These are phyloP conservation scores for Piliocolobus tephrosceles DNA, from an alignment of 2,113 vertebrate species.

Conservation along the genomic window DNA sequence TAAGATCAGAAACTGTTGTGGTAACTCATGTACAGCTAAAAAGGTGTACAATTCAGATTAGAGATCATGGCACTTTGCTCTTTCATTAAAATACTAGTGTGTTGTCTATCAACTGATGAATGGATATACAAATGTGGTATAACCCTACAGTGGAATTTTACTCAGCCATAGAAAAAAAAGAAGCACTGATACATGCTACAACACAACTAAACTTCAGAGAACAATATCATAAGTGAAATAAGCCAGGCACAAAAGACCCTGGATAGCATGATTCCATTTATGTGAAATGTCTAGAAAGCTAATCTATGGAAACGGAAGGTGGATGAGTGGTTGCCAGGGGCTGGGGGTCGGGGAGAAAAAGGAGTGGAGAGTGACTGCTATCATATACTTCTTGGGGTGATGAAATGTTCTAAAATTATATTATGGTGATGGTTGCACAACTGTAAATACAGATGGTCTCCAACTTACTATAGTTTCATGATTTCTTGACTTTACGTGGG, in stretches of 20 bases:
- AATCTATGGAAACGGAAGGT: background rate
- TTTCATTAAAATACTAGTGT: background rate
- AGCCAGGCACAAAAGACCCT: background rate
- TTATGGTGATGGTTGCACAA: background rate
- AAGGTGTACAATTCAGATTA: background rate
- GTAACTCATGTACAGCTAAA: background rate
- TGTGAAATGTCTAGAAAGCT: background rate
- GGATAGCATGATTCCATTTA: background rate
- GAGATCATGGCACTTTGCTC: background rate
- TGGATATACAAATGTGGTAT: background rate
- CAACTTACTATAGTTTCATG: background rate
- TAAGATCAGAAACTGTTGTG: background rate
- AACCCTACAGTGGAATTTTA: background rate
- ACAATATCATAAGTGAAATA: background rate
- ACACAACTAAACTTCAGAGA: background rate
- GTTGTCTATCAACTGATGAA: background rate
- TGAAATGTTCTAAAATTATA: slow-evolving; percentile 2
- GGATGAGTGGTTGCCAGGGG: background rate
- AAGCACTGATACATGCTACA: background rate
- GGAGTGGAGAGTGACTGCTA: background rate
- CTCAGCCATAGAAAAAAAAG: background rate
- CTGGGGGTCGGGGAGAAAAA: background rate
- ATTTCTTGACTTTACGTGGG: background rate
- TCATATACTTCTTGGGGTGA: background rate
- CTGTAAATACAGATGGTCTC: background rate